Conservation (phyloP, 2,888 invertebrate genomes). For the Trichogramma evanescens region DNA sequence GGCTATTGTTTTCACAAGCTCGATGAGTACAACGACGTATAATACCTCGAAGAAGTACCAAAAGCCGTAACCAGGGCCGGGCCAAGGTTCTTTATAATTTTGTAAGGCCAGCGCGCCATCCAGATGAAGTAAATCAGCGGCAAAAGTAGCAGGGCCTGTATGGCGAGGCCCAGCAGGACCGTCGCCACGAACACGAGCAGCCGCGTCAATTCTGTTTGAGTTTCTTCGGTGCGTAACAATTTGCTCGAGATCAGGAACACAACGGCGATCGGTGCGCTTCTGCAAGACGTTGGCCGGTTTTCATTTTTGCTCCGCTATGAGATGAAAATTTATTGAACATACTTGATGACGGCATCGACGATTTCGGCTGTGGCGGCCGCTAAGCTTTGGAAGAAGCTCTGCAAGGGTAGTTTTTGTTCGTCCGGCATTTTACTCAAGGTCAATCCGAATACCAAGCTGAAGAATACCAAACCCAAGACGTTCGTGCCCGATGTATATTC, state of each 20-base stretch:
- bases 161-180: slow-evolving; percentile 77
- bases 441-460: slow-evolving; percentile 79
- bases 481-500: slow-evolving; percentile 70
- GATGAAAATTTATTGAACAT: slow-evolving; percentile 1
- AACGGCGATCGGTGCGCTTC: slow-evolving; percentile 82
- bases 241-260: slow-evolving; percentile 84
- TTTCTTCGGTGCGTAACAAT: slow-evolving; percentile 78
- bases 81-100: slow-evolving; percentile 70
- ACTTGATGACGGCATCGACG: slow-evolving; percentile 92
- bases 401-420: slow-evolving; percentile 68
- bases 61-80: slow-evolving; percentile 94
- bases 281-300: slow-evolving; percentile 38
- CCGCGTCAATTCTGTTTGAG: slow-evolving; percentile 72
- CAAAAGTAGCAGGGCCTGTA: slow-evolving; percentile 86
- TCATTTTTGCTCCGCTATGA: not conserved
- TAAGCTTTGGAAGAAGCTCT: slow-evolving; percentile 75
- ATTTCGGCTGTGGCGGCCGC: slow-evolving; percentile 92
- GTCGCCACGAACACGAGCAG: slow-evolving; percentile 88
- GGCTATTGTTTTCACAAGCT: not conserved
- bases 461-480: slow-evolving; percentile 76
- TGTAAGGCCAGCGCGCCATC: slow-evolving; percentile 75
- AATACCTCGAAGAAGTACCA: slow-evolving; percentile 75
- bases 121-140: slow-evolving; percentile 78
- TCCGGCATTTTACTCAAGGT: slow-evolving; percentile 76
- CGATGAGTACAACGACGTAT: not conserved